Conservation (phyloP, 2,113 vertebrate genomes). For the Microtus pennsylvanicus region DNA sequence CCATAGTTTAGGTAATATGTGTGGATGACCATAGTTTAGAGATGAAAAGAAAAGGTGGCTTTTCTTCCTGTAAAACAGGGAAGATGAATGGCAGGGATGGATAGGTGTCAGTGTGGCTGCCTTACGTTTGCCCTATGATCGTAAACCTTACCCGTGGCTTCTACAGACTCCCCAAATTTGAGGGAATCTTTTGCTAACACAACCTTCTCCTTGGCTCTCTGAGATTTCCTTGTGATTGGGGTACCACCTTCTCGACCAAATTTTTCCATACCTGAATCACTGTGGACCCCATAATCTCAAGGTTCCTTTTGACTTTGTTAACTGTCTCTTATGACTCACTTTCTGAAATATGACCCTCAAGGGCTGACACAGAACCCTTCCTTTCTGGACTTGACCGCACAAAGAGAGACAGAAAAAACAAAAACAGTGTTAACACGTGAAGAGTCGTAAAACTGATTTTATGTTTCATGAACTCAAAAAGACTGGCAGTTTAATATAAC, state of each 20-base stretch:
- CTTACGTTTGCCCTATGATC: neutral
- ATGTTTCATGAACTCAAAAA: neutral
- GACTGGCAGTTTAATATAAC: neutral
- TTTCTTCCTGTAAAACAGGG: neutral
- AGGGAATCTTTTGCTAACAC: neutral
- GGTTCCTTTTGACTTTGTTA: neutral
- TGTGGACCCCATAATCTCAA: neutral
- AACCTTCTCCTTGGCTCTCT: neutral
- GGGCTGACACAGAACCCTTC: neutral
- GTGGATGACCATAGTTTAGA: neutral
- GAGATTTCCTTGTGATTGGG: neutral
- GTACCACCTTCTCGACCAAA: neutral
- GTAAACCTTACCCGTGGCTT: neutral
- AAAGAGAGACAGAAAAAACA: neutral
- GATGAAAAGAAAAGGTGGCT: neutral
- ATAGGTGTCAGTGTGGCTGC: neutral
- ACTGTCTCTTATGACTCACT: neutral
- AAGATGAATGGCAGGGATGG: neutral
- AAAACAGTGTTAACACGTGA: neutral
- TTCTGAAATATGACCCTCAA: neutral
- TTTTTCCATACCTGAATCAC: conserved; percentile 25
- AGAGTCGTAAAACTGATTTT: neutral
- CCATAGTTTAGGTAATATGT: neutral
- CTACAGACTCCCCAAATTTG: neutral
- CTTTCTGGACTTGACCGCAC: neutral